Evolutionary conservation across 2,797 vertebrate species (phyloP).

Genomic region (Dendrocincla fuliginosa): DNA sequence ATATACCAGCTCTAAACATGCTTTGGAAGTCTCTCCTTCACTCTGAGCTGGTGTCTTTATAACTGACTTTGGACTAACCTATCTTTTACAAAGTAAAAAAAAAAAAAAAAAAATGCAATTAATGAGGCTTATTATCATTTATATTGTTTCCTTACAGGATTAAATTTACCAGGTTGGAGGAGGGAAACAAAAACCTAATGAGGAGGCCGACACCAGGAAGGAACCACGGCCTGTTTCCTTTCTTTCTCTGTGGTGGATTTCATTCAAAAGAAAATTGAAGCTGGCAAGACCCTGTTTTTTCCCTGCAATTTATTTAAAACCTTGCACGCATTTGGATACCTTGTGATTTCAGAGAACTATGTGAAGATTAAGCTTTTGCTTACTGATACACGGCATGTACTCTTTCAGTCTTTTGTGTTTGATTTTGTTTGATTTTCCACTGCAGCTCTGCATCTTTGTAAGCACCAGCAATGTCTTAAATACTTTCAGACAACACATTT

Average conservation of each 20-base stretch:
- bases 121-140: slow-evolving; percentile 44
- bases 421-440: slow-evolving; percentile 79
- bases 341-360: slow-evolving; percentile 81
- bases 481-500: slow-evolving; percentile 75
- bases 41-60: neutral
- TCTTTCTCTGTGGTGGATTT: slow-evolving; percentile 81
- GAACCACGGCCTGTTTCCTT: slow-evolving; percentile 75
- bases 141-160: slow-evolving; percentile 75
- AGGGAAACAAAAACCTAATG: slow-evolving; percentile 68
- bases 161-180: slow-evolving; percentile 73
- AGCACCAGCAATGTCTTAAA: slow-evolving; percentile 78
- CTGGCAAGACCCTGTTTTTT: slow-evolving; percentile 77
- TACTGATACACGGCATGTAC: slow-evolving; percentile 79
- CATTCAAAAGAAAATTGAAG: slow-evolving; percentile 76
- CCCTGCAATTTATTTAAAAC: slow-evolving; percentile 80
- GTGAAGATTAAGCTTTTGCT: slow-evolving; percentile 81
- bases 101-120: neutral
- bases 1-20: neutral
- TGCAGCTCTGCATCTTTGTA: slow-evolving; percentile 68
- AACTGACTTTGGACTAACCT: neutral
- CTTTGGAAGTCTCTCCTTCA: neutral
- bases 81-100: neutral
- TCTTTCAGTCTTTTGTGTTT: slow-evolving; percentile 78
- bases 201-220: slow-evolving; percentile 68
- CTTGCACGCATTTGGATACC: slow-evolving; percentile 83